Base-by-base conservation (phyloP, 2,797 vertebrate species). In the Peromyscus nudipes region DNA sequence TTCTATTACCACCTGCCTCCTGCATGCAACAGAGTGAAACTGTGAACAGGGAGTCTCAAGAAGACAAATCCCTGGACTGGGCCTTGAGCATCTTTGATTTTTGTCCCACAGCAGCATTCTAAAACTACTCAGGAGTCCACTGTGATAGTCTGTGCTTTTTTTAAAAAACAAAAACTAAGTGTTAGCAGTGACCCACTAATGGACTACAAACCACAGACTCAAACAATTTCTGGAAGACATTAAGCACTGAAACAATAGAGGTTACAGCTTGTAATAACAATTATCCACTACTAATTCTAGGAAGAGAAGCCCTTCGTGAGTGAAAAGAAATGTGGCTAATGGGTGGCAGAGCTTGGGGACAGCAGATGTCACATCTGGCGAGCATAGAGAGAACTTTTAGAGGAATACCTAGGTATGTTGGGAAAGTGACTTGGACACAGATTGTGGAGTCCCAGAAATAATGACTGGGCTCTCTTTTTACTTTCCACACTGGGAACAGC, bases 201-300 rank as follows among this genome's bases (percentile, higher is more conserved):
- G 52, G 52, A 16, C 67, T 94, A 86, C 13, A 92, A 92, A n/a
- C 52, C 52, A 73, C 67, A 93, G 79, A 73, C 73, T 6, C 62
- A 91, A 60, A 65, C 52, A 79, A 79, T 94, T 92, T 21, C 64
- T 73, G 55, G 60, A 91, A 86, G 52, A 34, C 17, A 80, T 60
- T 60, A 88, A 67, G 23, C 82, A 65, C 23, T 92, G 27, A 77
- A 80, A 65, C 21, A 37, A 34, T 43, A 62, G 34, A 93, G 25
- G 25, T 8, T 73, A 27, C 57, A 37, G 9, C 62, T 92, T 57
- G 8, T 31, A 79, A 83, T 83, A 91, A 65, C 40, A 10, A 75
- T 76, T 76, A 43, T 27, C 9, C 1, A 8, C 14, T 27, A 1
- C 73, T 23, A 52, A 40, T 77, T 85, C 37, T 21, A 7, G 62